A percentile compares a stretch with the other conserved stretches of the same genome.
phyloP scores from a whole-genome alignment of 2,797 vertebrate genomes.

The Meriones psammophilus region DNA sequence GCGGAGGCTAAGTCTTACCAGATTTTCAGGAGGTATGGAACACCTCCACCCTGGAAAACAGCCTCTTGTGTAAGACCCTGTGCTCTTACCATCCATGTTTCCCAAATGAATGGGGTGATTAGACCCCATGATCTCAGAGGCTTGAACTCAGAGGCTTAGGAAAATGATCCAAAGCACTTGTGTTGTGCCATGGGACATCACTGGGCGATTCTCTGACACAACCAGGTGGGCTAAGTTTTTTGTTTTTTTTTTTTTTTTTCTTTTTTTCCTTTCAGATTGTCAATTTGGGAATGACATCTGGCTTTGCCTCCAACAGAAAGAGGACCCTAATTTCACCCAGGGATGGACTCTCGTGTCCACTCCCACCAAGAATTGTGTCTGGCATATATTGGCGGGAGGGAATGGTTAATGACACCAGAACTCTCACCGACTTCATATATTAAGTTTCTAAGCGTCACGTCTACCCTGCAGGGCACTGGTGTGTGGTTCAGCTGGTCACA shows the following conservation, averaged over 20 bases:
- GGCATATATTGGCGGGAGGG: not conserved
- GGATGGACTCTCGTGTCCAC: not conserved
- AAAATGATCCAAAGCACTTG: not conserved
- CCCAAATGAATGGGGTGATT: too few species aligned
- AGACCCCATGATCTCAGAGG: not conserved
- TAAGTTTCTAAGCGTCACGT: not conserved
- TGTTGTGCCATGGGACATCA: not conserved
- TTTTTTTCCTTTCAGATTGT: not conserved
- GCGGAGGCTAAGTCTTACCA: not conserved
- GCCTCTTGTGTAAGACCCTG: not conserved
- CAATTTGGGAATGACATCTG: not conserved
- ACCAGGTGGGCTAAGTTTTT: not conserved
- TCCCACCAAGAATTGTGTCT: not conserved
- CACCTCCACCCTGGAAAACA: not conserved
- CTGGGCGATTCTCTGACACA: not conserved
- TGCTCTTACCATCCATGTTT: too few species aligned
- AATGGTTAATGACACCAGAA: not conserved
- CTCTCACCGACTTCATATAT: not conserved
- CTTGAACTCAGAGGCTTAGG: not conserved
- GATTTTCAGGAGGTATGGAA: not conserved
- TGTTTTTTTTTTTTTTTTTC: not conserved
- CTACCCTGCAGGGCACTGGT: not conserved
- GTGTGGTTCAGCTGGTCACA: not conserved
- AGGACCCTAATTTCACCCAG: not conserved
- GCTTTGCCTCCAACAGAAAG: not conserved